Evolutionary conservation across 2,113 vertebrate species (phyloP), one percentile per base, ranked within the genome.

Genomic region (Saiga tatarica): DNA sequence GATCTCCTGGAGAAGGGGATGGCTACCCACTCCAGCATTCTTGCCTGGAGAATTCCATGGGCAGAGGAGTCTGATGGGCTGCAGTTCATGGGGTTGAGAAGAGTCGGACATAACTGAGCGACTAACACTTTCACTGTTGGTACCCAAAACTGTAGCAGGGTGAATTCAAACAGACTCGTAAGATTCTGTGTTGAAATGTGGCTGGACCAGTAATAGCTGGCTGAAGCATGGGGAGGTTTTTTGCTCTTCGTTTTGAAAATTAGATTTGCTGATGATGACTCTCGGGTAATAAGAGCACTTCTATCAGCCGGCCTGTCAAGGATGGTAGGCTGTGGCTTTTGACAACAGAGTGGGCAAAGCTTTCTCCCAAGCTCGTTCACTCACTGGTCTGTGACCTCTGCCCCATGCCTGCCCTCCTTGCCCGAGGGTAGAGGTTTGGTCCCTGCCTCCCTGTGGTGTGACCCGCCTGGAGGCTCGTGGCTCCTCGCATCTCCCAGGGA

Each of bases 391-490:
- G 0, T 86, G 36, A 17, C 64, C 57, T 28, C 9, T 47, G 62
- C 47, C 59, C 23, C 1, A 0, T 14, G 2, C 74, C n/a, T 2
- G 3, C 33, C 12, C 42, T 47, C 64, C 42, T 52, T 36, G 85
- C 39, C 0, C 0, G 21, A 52, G 57, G 39, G 5, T 33, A 12
- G 16, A 33, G 28, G 16, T 19, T 0, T 39, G 82, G 52, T 55
- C 52, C 2, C 33, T 28, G 2, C 52, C 45, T 50, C 64, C 47
- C 55, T 19, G n/a, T 30, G 10, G 17, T 76, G 55, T 36, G 59
- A 30, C 45, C 79, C 39, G 19, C 39, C 21, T 52, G n/a, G 84
- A 45, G 19, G 71, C 19, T 25, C 0, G 0, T 71, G n/a, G 67
- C 12, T 74, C 47, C 59, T 91, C 7, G 1, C 9, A 5, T 64